These are phyloP conservation scores for Aotus griseimembra DNA, from an alignment of 2,797 vertebrate genomes.

Conservation along the genomic window DNA sequence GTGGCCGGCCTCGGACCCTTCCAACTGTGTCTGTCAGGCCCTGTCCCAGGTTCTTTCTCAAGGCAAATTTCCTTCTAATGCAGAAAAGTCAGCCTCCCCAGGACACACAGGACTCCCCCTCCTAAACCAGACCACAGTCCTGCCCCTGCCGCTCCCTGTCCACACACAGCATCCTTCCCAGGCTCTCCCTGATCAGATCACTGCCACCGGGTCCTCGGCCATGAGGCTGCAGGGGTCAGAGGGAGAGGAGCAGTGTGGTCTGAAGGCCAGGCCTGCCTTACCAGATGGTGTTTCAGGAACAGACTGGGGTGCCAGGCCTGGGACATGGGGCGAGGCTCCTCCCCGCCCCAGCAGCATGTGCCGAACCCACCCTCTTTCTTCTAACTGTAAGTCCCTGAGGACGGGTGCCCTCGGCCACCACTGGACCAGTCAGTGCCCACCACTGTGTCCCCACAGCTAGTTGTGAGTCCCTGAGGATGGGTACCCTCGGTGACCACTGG, in stretches of 20 bases:
- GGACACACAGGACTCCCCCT: accelerated
- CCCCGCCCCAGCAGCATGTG: accelerated
- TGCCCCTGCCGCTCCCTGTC: accelerated
- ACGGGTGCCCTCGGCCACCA: accelerated
- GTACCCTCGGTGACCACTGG: accelerated
- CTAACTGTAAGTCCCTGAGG: background rate
- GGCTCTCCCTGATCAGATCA: accelerated
- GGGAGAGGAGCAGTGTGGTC: background rate
- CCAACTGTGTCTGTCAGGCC: accelerated
- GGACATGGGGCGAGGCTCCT: accelerated
- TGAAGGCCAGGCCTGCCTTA: background rate
- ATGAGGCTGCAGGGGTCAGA: accelerated
- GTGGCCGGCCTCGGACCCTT: background rate
- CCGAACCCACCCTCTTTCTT: accelerated
- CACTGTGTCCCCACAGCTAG: background rate
- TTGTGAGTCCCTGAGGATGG: background rate
- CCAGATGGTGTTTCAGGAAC: accelerated
- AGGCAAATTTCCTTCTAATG: background rate
- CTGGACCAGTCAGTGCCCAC: no score
- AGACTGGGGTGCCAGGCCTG: no score
- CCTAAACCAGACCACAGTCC: background rate
- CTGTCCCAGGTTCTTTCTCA: background rate
- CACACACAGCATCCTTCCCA: background rate
- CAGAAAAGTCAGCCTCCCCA: background rate
- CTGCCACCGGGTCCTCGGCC: accelerated